Percentiles rank a stretch among this genome's conserved stretches.
Evolutionary conservation across 2,797 vertebrate genomes (phyloP).

Genomic region (Labroides dimidiatus): DNA sequence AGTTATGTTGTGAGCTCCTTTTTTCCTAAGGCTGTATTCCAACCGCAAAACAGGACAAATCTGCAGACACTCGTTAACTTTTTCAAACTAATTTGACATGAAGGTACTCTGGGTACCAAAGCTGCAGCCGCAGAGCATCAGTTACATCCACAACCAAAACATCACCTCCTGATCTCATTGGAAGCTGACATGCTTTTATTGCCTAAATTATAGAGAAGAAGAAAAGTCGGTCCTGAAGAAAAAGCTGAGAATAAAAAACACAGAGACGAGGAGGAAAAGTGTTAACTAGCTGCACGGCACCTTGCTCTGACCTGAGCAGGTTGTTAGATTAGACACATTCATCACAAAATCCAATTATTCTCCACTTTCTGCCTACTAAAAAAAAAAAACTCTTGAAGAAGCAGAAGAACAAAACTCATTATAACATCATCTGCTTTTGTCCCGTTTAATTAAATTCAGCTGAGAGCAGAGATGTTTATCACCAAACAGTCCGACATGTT

Average conservation of each 20-base stretch:
- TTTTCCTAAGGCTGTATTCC: too few relatives aligned
- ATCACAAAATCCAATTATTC: constrained; percentile 46
- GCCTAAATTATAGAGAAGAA: too few relatives aligned
- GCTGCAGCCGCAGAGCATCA: too few relatives aligned
- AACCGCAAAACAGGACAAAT: too few relatives aligned
- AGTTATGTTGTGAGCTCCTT: too few relatives aligned
- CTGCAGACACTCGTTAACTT: too few relatives aligned
- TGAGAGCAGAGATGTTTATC: constrained; percentile 51
- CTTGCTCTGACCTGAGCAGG: constrained; percentile 6
- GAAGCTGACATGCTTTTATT: too few relatives aligned
- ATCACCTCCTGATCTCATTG: too few relatives aligned
- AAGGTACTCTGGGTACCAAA: too few relatives aligned
- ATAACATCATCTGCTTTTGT: constrained; percentile 25
- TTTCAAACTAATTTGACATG: too few relatives aligned
- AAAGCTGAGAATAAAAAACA: too few relatives aligned
- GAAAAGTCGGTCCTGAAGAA: not conserved
- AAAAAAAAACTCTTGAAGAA: constrained; percentile 1
- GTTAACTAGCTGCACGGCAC: not conserved
- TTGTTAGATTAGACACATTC: constrained; percentile 22
- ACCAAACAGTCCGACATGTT: not conserved
- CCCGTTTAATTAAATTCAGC: constrained; percentile 28
- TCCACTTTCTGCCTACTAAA: constrained; percentile 6
- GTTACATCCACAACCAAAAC: too few relatives aligned
- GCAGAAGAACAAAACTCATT: constrained; percentile 36
- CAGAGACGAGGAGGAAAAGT: not conserved